These are phyloP conservation scores for Amphimedon queenslandica DNA, from an alignment of 37 sponge, comb jelly and placozoan species.

Conservation along the genomic window DNA sequence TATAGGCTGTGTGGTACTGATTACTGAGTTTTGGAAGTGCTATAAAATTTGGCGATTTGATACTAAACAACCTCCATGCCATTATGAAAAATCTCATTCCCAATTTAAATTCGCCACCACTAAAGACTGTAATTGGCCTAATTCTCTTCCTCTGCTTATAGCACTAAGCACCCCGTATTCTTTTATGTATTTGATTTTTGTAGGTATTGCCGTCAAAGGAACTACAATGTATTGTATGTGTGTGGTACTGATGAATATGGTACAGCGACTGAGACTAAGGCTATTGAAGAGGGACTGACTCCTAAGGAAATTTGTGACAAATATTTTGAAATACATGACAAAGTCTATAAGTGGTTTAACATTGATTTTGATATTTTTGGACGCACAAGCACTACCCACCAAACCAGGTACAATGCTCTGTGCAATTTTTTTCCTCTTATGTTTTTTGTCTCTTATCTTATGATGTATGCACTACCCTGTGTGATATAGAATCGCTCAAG, in stretches of 20 bases:
- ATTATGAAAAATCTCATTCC: too few relatives aligned
- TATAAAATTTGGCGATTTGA: too few relatives aligned
- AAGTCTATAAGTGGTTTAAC: conserved; percentile 95
- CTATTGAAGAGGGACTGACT: conserved; percentile 92
- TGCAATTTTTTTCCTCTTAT: background rate
- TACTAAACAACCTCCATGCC: too few relatives aligned
- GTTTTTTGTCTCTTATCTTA: background rate
- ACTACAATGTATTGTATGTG: conserved; percentile 88
- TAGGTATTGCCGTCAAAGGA: conserved; percentile 85
- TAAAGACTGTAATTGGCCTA: too few relatives aligned
- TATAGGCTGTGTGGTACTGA: too few relatives aligned
- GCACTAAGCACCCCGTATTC: background rate
- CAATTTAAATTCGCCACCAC: too few relatives aligned
- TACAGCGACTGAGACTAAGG: conserved; percentile 99
- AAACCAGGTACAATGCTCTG: conserved; percentile 61
- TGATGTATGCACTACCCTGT: background rate
- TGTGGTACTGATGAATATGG: conserved; percentile 99
- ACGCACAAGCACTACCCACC: conserved; percentile 85
- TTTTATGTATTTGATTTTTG: background rate
- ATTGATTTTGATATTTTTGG: conserved; percentile 97
- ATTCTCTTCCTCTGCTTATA: too few relatives aligned
- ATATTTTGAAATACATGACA: conserved; percentile 65
- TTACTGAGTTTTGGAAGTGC: too few relatives aligned
- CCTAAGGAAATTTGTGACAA: conserved; percentile 77
- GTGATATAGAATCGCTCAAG: conserved; percentile 83